Evolutionary conservation across 2,113 vertebrate species (phyloP).

Genomic region (Notothenia coriiceps): DNA sequence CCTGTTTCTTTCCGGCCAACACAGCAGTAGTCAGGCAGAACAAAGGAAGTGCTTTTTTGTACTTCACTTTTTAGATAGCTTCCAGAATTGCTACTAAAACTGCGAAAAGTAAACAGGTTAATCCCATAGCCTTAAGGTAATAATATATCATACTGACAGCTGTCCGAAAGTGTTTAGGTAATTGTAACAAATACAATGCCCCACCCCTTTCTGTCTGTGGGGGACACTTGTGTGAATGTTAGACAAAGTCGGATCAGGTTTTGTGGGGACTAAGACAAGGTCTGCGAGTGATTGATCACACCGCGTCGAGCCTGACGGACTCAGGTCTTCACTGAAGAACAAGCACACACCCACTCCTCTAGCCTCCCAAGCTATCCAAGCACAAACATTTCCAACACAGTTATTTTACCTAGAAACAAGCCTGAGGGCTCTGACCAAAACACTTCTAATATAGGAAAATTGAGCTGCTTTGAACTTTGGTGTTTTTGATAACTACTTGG

Average conservation of each 20-base stretch:
- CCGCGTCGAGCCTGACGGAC: constrained; percentile 76
- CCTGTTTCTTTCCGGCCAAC: constrained; percentile 23
- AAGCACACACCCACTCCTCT: constrained; percentile 57
- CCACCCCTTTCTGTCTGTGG: background rate
- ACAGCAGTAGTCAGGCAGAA: constrained; percentile 8
- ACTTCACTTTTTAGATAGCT: constrained; percentile 14
- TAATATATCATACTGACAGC: constrained; percentile 53
- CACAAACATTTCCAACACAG: constrained; percentile 92
- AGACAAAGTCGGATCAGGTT: constrained; percentile 77
- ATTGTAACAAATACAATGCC: constrained; percentile 55
- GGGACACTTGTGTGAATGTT: constrained; percentile 61
- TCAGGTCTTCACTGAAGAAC: constrained; percentile 72
- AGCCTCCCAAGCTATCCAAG: constrained; percentile 87
- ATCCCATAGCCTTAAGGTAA: constrained; percentile 13
- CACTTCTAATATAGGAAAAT: constrained; percentile 97
- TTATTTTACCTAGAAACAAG: constrained; percentile 91
- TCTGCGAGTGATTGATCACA: constrained; percentile 82
- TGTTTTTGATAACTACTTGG: constrained; percentile 99
- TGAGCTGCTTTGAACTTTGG: constrained; percentile 98
- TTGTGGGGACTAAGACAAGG: constrained; percentile 52
- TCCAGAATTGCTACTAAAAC: constrained; percentile 16
- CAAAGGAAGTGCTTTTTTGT: constrained; percentile 16
- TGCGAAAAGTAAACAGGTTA: constrained; percentile 22
- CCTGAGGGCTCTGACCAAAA: constrained; percentile 91
- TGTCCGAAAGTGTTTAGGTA: constrained; percentile 31